These are phyloP conservation scores for Ceyx melanurus DNA, from an alignment of 2,113 vertebrate species.

Conservation along the genomic window DNA sequence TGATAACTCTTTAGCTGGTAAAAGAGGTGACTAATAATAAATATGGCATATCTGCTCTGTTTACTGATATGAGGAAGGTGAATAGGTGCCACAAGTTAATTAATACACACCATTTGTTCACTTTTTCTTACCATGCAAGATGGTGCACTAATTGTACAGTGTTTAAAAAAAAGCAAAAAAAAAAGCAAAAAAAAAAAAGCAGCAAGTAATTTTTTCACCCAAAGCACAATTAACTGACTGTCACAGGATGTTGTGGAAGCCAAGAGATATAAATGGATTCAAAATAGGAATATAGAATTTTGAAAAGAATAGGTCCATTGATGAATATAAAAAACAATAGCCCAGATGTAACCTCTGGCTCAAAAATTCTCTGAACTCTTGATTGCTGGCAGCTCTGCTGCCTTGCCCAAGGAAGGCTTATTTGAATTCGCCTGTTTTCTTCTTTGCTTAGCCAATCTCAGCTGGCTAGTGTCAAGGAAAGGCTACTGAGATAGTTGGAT, in stretches of 20 bases:
- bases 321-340: slow-evolving; percentile 40
- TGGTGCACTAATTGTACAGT: background rate
- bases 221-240: background rate
- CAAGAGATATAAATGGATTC: slow-evolving; percentile 42
- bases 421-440: background rate
- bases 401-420: background rate
- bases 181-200: background rate
- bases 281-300: slow-evolving; percentile 29
- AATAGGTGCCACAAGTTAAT: background rate
- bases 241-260: slow-evolving; percentile 37
- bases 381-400: background rate
- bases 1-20: background rate
- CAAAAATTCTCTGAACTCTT: slow-evolving; percentile 7
- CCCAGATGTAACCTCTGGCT: slow-evolving; percentile 41
- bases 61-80: background rate
- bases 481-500: background rate
- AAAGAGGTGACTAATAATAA: background rate
- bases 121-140: background rate
- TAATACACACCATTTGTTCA: background rate
- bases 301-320: slow-evolving; percentile 46
- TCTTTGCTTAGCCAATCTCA: background rate
- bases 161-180: background rate
- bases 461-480: background rate
- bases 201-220: background rate
- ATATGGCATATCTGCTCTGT: background rate